Conservation (phyloP, 2,888 invertebrate species). For the Cheilosia vernalis region DNA sequence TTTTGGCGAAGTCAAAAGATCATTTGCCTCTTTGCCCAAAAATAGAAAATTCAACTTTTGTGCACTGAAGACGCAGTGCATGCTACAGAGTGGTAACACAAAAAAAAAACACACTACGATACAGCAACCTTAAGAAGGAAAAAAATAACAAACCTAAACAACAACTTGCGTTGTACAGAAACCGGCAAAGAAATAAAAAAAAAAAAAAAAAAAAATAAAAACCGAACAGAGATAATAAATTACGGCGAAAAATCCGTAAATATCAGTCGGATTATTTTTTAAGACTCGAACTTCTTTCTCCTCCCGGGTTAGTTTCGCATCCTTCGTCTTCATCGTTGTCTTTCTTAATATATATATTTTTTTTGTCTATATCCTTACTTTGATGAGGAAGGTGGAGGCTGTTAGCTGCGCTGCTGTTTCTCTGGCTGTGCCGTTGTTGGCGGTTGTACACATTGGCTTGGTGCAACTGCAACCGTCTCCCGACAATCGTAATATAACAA, state of each 20-base stretch:
- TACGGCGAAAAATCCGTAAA: slow-evolving; percentile 71
- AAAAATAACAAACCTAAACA: slow-evolving; percentile 29
- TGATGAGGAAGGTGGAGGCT: slow-evolving; percentile 62
- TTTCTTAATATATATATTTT: slow-evolving; percentile 35
- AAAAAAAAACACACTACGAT: slow-evolving; percentile 33
- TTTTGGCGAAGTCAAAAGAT: slow-evolving; percentile 67
- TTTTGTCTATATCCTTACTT: slow-evolving; percentile 45
- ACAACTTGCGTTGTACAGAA: slow-evolving; percentile 40
- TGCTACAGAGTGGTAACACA: slow-evolving; percentile 35
- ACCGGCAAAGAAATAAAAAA: slow-evolving; percentile 35
- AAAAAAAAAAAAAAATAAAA: slow-evolving; percentile 16
- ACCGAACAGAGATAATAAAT: slow-evolving; percentile 67
- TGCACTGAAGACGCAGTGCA: slow-evolving; percentile 45
- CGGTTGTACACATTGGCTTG: slow-evolving; percentile 32
- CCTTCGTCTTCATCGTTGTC: slow-evolving; percentile 47
- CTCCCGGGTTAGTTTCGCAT: slow-evolving; percentile 47
- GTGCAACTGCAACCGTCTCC: slow-evolving; percentile 11
- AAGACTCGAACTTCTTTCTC: slow-evolving; percentile 54
- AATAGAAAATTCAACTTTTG: slow-evolving; percentile 72
- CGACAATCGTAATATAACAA: slow-evolving; percentile 55
- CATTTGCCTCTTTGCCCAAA: slow-evolving; percentile 74
- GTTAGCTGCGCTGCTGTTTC: slow-evolving; percentile 33
- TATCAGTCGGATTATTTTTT: slow-evolving; percentile 74
- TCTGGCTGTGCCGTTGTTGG: slow-evolving; percentile 28
- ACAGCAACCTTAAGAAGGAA: slow-evolving; percentile 48